Percentiles rank a stretch among this genome's conserved stretches.
These are phyloP conservation scores for Cheirogaleus major DNA, from an alignment of 2,797 vertebrate species.

Conservation along the genomic window DNA sequence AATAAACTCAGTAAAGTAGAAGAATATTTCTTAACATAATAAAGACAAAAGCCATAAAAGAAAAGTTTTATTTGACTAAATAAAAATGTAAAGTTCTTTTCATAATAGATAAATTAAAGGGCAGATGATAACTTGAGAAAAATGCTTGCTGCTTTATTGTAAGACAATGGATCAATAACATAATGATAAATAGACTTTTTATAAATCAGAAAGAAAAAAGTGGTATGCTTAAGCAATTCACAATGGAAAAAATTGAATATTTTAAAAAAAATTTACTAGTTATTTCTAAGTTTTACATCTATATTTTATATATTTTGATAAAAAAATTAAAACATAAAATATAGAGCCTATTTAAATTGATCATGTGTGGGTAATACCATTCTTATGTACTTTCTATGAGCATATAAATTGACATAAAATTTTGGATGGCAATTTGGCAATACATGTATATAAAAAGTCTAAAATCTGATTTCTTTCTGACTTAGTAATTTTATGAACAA, in stretches of 20 bases:
- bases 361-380: not conserved
- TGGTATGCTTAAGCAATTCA: not conserved
- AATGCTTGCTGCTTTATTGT: not conserved
- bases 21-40: constrained; percentile 18
- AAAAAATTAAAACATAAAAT: constrained; percentile 2
- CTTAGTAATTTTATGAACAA: not conserved
- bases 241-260: not conserved
- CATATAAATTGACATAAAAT: not conserved
- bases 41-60: not conserved
- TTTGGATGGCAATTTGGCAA: not conserved
- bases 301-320: constrained; percentile 12
- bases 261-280: not conserved
- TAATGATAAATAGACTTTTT: constrained; percentile 9
- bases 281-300: not conserved
- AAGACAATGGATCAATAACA: not conserved
- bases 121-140: not conserved
- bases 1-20: not conserved
- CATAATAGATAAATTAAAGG: constrained; percentile 21
- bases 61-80: not conserved
- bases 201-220: constrained; percentile 14
- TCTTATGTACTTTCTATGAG: not conserved
- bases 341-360: not conserved
- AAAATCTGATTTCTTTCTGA: constrained; percentile 3
- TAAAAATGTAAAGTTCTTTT: constrained; percentile 1
- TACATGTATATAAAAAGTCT: not conserved